Conservation (phyloP, 2,797 vertebrate genomes). For the Pseudomugil gertrudae region DNA sequence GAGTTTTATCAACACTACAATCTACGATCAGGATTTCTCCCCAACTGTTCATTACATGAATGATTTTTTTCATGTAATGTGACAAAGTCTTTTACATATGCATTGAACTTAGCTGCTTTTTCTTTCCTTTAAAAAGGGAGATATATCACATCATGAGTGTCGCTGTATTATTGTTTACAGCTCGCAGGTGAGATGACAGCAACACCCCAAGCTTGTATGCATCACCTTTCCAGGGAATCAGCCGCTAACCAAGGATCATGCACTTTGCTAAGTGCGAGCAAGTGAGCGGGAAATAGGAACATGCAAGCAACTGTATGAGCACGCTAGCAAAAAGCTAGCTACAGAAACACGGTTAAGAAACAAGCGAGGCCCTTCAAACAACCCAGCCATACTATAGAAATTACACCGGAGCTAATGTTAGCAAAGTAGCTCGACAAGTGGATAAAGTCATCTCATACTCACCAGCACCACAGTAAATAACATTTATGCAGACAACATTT, state of each 20-base stretch:
- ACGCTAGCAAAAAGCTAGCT: conserved; percentile 54
- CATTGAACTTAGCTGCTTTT: not conserved
- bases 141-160: too few relatives aligned
- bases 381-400: too few relatives aligned
- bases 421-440: not conserved
- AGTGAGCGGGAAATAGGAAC: conserved; percentile 82
- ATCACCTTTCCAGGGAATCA: conserved; percentile 22
- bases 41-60: not conserved
- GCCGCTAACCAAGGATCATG: conserved; percentile 31
- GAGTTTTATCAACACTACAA: not conserved
- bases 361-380: conserved; percentile 44
- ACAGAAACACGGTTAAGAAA: conserved; percentile 15
- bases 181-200: conserved; percentile 1
- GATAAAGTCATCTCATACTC: not conserved
- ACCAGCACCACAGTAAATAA: not conserved
- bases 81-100: not conserved
- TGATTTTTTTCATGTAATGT: not conserved
- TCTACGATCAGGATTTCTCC: not conserved
- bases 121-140: not conserved
- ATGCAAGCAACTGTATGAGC: conserved; percentile 46
- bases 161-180: not conserved
- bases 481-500: not conserved
- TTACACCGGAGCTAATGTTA: not conserved
- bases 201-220: not conserved
- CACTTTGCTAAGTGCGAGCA: conserved; percentile 50